Conservation (phyloP, 2,113 vertebrate species). For the Aegithalos caudatus region DNA sequence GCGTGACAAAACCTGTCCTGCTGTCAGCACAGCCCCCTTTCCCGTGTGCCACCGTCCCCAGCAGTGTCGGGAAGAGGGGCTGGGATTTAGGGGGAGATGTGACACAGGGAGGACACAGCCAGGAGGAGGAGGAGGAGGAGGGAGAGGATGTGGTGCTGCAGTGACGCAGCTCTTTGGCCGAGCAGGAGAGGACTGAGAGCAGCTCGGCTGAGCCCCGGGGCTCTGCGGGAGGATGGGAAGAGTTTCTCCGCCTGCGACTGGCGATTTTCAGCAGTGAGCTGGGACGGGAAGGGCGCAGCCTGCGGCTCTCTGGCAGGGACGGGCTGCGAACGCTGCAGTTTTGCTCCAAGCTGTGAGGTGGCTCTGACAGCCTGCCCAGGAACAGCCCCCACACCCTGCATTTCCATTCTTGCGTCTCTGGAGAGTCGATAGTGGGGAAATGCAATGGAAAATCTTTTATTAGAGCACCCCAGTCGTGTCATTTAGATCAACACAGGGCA, state of each 20-base stretch:
- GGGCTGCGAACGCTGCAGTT: neutral
- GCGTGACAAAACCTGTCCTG: neutral
- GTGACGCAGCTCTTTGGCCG: neutral
- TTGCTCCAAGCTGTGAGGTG: neutral
- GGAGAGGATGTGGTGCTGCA: neutral
- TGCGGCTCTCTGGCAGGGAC: neutral
- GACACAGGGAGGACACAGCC: neutral
- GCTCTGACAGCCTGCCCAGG: neutral
- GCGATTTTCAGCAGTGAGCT: neutral
- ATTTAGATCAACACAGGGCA: neutral
- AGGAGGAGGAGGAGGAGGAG: neutral
- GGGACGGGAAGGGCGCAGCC: neutral
- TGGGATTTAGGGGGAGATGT: too few relatives aligned
- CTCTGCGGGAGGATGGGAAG: neutral
- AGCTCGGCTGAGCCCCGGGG: neutral
- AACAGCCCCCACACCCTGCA: neutral
- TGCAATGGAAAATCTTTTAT: neutral
- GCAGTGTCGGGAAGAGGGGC: fast-evolving
- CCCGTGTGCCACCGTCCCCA: neutral
- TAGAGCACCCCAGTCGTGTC: fast-evolving
- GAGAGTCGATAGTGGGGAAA: neutral
- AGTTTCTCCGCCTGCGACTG: neutral
- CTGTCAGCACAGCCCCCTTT: neutral
- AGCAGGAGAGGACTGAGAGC: neutral
- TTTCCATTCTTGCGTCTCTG: neutral